Evolutionary conservation across 2,113 vertebrate genomes (phyloP), one percentile per base, ranked within the genome.

Genomic region (Psittacara wagleri): DNA sequence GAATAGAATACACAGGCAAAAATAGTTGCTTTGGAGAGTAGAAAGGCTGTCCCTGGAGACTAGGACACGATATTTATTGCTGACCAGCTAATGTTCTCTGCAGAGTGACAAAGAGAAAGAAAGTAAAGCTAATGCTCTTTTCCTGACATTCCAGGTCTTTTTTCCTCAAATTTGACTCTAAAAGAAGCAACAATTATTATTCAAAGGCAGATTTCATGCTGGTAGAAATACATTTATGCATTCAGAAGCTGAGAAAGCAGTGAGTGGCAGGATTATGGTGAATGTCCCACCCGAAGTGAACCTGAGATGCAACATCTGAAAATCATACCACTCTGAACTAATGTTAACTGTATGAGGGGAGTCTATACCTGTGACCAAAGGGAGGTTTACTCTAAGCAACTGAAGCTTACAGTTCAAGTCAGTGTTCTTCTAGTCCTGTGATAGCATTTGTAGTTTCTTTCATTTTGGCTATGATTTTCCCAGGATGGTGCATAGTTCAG

Each of bases 391-490:
- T 49, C 52, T 62, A 62, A 92, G 44, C 14, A 62, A n/a, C 29
- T 88, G 68, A 83, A 86, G 29, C 46, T 59, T 63, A 17, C 59
- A 44, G 27, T 43, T 87, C 62, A 70, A 69, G 44, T 74, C 44
- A 77, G 31, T 0, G 0, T 66, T 80, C 8, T 23, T 46, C 4
- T 13, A 19, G 27, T 22, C 13, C 6, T 67, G 37, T n/a, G 15
- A 11, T 17, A 55, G 6, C 20, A 59, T 79, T 68, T 93, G 51
- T 41, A 74, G 6, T 33, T 86, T 59, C 33, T 70, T 69, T 83
- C 0, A 0, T 41, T 92, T 93, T 33, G 83, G 19, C 59, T 10
- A 0, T 59, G 57, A 59, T n/a, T 43, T 59, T 90, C 22, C 55
- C 5, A 6, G 68, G 46, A 81, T 1, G 14, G 41, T 57, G 57